These are phyloP conservation scores for Monomorium pharaonis DNA, from an alignment of 1,140 invertebrate species.

Conservation along the genomic window DNA sequence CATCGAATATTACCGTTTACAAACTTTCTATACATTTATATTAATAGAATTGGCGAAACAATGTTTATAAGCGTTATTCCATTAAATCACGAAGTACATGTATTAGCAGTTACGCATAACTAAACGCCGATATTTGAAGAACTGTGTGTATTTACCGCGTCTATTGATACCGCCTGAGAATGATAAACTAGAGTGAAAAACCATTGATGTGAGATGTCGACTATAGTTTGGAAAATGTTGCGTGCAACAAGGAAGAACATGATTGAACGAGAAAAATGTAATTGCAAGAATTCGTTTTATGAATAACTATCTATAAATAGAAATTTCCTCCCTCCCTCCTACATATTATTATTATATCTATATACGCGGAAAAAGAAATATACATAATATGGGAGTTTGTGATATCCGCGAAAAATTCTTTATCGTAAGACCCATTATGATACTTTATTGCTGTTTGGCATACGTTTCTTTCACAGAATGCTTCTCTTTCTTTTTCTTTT, in stretches of 20 bases:
- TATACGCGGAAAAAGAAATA: conserved; percentile 36
- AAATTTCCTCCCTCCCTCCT: background rate
- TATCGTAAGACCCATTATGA: conserved; percentile 37
- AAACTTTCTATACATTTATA: conserved; percentile 60
- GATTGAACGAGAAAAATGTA: conserved; percentile 58
- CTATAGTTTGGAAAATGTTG: conserved; percentile 33
- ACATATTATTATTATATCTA: conserved; percentile 29
- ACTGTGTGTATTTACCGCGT: conserved; percentile 1
- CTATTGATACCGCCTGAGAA: conserved; percentile 25
- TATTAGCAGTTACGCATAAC: conserved; percentile 37
- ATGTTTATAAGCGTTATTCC: conserved; percentile 71
- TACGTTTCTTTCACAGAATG: conserved; percentile 12
- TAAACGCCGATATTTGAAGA: conserved; percentile 16
- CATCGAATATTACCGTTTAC: conserved; percentile 45
- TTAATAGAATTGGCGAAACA: conserved; percentile 74
- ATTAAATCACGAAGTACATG: conserved; percentile 62
- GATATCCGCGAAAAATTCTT: conserved; percentile 29
- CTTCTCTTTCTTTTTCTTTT: conserved; percentile 1
- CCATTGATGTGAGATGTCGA: background rate
- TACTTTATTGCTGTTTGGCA: conserved; percentile 55
- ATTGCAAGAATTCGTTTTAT: conserved; percentile 33
- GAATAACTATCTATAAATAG: conserved; percentile 57
- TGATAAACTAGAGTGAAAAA: conserved; percentile 20
- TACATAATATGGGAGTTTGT: conserved; percentile 16
- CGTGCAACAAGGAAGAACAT: conserved; percentile 69